Percentiles rank a stretch among this genome's conserved stretches.
Conservation (phyloP, 2,888 invertebrate species). For the Pristionchus entomophagus region DNA sequence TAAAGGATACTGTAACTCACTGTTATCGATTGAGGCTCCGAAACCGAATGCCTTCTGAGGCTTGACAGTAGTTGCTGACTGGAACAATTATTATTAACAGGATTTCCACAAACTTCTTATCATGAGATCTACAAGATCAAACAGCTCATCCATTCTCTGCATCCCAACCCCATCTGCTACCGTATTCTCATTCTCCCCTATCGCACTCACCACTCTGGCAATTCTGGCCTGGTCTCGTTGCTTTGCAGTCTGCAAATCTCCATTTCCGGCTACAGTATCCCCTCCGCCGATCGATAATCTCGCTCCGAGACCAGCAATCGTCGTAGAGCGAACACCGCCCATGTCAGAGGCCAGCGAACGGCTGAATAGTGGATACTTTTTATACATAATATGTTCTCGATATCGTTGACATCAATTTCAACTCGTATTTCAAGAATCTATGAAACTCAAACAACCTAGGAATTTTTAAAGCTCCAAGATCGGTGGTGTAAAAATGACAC, state of each 20-base stretch:
- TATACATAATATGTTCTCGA: too few relatives aligned
- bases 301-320: neutral
- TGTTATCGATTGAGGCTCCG: slow-evolving; percentile 58
- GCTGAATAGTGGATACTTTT: neutral
- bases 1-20: slow-evolving; percentile 43
- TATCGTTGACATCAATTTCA: too few relatives aligned
- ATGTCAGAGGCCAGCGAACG: neutral
- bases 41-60: slow-evolving; percentile 49
- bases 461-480: too few relatives aligned
- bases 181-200: neutral
- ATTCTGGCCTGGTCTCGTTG: slow-evolving; percentile 1
- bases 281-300: slow-evolving; percentile 20
- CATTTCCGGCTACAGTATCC: neutral
- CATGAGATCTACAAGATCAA: neutral
- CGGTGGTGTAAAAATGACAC: too few relatives aligned
- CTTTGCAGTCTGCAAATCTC: neutral
- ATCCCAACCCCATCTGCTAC: neutral
- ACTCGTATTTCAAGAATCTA: too few relatives aligned
- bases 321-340: neutral
- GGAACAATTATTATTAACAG: neutral
- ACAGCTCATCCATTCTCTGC: too few relatives aligned
- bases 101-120: too few relatives aligned
- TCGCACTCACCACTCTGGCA: slow-evolving; percentile 11
- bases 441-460: too few relatives aligned
- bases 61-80: slow-evolving; percentile 33